Evolutionary conservation across 2,113 vertebrate genomes (phyloP), one percentile per base, ranked within the genome.

Genomic region (Xyrauchen texanus): DNA sequence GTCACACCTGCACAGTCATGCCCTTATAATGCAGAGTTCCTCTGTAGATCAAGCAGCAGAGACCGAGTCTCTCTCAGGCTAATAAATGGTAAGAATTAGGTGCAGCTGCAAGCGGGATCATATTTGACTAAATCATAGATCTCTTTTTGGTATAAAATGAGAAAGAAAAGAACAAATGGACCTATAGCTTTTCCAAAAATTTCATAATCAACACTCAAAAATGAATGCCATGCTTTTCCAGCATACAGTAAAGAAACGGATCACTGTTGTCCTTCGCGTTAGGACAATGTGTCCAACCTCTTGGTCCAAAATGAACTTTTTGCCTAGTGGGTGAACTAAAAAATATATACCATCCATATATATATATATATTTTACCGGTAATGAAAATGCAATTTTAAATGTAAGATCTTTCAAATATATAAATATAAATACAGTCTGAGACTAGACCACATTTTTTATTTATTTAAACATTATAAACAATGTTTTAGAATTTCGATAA

Each of bases 81-180:
- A 71, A 81, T 83, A 83, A 69, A 83, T 78, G 81, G 78, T 49
- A 77, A 65, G 65, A 85, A 85, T 85, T 69, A 64, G 78, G 68
- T 61, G 61, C 84, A 85, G 84, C 78, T 85, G 84, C 69, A 68
- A 12, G 15, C 52, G 2, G 69, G 65, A 83, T 81, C 81, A 76
- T 76, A 83, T 83, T 81, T 83, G 81, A 80, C 81, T 81, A 83
- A 83, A 85, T 85, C 81, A 82, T 78, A 83, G 83, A 78, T 76
- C 69, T 66, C 75, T 83, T 61, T 83, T 76, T 78, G 74, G 74
- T 66, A 46, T 85, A 71, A 83, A 80, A 82, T 81, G 75, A 71
- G 75, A 66, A 52, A 61, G 75, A 67, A 66, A 67, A 65, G 66
- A 51, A 21, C 69, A 85, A 85, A 82, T 42, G 73, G 78, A 34